These are phyloP conservation scores for Butorides virescens DNA, from an alignment of 2,113 vertebrate genomes.

Conservation along the genomic window DNA sequence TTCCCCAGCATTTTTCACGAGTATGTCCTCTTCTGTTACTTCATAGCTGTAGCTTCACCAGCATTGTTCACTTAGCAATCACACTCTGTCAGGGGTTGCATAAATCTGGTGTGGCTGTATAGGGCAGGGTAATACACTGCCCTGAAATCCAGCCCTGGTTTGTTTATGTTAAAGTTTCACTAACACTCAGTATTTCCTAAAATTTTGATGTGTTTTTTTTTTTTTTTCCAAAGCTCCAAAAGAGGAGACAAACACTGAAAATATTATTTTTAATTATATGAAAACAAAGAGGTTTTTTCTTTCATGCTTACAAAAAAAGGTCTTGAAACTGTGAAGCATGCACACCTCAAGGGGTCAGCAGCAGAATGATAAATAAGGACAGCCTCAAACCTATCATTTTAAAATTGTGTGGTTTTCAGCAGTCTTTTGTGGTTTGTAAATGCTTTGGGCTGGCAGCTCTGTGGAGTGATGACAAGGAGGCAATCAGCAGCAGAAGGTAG, in stretches of 20 bases:
- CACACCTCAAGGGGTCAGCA: background rate
- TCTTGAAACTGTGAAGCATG: background rate
- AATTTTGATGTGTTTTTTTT: background rate
- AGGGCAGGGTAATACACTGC: background rate
- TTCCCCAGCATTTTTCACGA: background rate
- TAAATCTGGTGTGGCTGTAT: background rate
- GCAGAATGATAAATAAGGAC: background rate
- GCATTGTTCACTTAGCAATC: background rate
- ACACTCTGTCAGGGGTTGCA: background rate
- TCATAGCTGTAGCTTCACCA: background rate
- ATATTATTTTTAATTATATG: background rate
- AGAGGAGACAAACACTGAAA: background rate
- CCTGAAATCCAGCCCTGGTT: background rate
- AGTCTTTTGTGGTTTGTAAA: background rate
- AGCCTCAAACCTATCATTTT: background rate
- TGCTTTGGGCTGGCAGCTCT: background rate
- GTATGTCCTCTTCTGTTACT: background rate
- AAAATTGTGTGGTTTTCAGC: background rate
- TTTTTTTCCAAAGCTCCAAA: background rate
- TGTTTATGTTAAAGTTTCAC: background rate
- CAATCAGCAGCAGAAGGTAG: background rate
- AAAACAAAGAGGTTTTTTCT: rapidly evolving
- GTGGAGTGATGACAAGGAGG: background rate
- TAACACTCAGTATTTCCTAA: background rate
- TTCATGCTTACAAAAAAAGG: background rate